Conservation (phyloP, 2,797 vertebrate genomes). For the Chiroxiphia lanceolata region DNA sequence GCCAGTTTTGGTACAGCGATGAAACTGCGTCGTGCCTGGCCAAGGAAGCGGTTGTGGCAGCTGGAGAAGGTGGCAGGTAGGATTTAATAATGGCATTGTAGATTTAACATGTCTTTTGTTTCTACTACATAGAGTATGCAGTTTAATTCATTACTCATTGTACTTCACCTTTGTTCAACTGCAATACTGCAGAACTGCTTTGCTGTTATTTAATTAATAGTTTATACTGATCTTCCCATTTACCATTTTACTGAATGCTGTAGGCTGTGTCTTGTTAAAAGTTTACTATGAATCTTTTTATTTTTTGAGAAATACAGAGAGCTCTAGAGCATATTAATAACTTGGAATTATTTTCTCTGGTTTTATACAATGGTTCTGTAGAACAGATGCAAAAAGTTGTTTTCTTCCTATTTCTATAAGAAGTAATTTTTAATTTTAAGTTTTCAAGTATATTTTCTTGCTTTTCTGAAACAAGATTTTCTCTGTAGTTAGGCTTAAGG, state of each 20-base stretch:
- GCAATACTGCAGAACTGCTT: neutral
- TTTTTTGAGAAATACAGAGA: neutral
- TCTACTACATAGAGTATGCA: neutral
- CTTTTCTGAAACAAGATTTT: neutral
- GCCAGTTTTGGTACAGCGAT: conserved; percentile 96
- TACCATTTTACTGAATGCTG: neutral
- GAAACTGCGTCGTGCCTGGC: conserved; percentile 86
- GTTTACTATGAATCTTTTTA: neutral
- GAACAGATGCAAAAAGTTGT: neutral
- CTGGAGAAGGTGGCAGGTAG: conserved; percentile 87
- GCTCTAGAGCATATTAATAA: neutral
- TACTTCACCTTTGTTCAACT: neutral
- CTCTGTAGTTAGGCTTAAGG: neutral
- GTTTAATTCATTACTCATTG: neutral
- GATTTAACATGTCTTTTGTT: neutral
- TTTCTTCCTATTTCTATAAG: neutral
- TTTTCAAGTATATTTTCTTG: neutral
- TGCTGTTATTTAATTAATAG: neutral
- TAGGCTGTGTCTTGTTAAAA: neutral
- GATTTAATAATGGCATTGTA: neutral
- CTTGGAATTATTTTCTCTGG: neutral
- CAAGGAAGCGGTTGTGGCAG: conserved; percentile 81
- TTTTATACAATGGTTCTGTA: neutral
- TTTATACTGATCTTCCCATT: neutral
- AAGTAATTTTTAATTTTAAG: neutral